These are phyloP conservation scores for Ectropis grisescens DNA, from an alignment of 1,140 invertebrate species.

Conservation along the genomic window DNA sequence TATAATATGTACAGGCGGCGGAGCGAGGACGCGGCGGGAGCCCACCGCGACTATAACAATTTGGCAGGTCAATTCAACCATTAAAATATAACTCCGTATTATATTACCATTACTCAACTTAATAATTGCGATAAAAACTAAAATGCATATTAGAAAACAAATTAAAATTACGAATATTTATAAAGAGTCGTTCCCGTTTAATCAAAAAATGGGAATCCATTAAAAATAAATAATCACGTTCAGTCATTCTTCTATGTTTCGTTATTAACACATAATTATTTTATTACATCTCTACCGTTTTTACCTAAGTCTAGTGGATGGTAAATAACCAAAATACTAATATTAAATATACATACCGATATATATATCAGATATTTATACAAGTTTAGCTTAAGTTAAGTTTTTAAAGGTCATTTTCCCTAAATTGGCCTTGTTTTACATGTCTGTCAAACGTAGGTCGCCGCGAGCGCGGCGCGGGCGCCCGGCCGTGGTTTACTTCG, in stretches of 20 bases:
- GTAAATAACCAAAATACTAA: slow-evolving; percentile 68
- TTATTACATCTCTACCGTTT: slow-evolving; percentile 61
- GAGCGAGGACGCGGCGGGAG: slow-evolving; percentile 33
- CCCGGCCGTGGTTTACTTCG: not conserved
- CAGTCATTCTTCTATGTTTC: slow-evolving; percentile 60
- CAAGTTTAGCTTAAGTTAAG: slow-evolving; percentile 69
- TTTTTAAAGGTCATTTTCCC: slow-evolving; percentile 61
- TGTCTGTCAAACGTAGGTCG: slow-evolving; percentile 51
- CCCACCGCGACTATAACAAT: slow-evolving; percentile 25
- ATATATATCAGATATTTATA: slow-evolving; percentile 65
- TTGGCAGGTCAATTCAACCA: slow-evolving; percentile 63
- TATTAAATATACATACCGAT: slow-evolving; percentile 68
- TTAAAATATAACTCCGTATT: slow-evolving; percentile 54
- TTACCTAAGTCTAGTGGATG: slow-evolving; percentile 65
- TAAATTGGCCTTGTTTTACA: slow-evolving; percentile 57
- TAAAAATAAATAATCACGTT: slow-evolving; percentile 61
- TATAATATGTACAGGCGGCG: slow-evolving; percentile 51
- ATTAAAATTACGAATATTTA: slow-evolving; percentile 64
- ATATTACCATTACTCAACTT: slow-evolving; percentile 47
- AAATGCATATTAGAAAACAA: slow-evolving; percentile 61
- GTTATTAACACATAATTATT: slow-evolving; percentile 67
- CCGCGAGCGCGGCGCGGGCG: slow-evolving; percentile 9
- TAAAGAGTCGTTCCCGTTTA: slow-evolving; percentile 58
- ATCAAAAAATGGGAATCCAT: slow-evolving; percentile 38
- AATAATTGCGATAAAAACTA: slow-evolving; percentile 61